Base-by-base conservation (phyloP, 2,113 vertebrate genomes). In the Alosa alosa region DNA sequence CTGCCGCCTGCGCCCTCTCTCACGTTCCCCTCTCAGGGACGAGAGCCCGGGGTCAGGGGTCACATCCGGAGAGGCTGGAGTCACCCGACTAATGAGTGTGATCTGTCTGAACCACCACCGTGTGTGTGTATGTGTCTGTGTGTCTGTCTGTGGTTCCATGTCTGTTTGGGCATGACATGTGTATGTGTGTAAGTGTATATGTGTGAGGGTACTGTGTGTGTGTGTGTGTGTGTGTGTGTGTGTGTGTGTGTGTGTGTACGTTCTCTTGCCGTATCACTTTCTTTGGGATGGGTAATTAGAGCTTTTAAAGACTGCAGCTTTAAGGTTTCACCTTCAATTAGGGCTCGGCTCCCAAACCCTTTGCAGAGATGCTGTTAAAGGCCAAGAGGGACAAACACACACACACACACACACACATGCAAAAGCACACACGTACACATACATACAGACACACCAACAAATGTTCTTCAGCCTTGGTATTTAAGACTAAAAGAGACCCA, bases 31-130 rank as follows among this genome's bases (percentile, higher is more conserved):
- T 72, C 64, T 1, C 8, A 84, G 86, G 83, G 49, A 82, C 89
- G 85, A 84, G 85, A 57, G 87, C 84, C 52, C 44, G 88, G 87
- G 92, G 93, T 93, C 92, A 93, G 85, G 49, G 84, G 85, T 88
- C 90, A 88, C 82, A 89, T 83, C 84, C 20, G 90, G 86, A 86
- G 84, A 47, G 91, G 49, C 91, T 94, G 92, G 93, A 93, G 90
- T 83, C 92, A 90, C 86, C 87, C 64, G 10, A 36, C 64, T 72
- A 72, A 72, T 72, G 64, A 72, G 64, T 72, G 64, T 72, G 64
- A 72, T 72, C 64, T 72, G 31, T 31, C 31, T 72, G 60, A 64
- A 64, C 20, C 60, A n/a, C 60, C 60, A 9, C 6, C 20, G 22
- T 64, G 20, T 64, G 60, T 64, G 20, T n/a, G 22, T 64, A 22